A percentile compares a stretch with the other conserved stretches of the same genome.
Conservation (phyloP, 2,113 vertebrate genomes). For the Carassius auratus region DNA sequence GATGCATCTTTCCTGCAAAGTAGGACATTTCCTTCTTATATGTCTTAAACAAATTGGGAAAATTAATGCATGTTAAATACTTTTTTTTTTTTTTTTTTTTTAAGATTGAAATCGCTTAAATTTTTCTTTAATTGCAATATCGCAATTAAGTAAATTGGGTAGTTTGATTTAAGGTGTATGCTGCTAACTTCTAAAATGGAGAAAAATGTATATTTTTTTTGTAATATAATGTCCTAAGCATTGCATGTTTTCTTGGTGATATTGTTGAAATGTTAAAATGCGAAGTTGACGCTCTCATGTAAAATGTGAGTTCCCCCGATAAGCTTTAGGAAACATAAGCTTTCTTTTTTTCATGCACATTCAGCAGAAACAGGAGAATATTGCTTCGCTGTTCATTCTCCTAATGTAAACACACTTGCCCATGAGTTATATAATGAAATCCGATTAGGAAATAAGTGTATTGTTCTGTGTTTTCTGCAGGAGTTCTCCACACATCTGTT, state of each 20-base stretch:
- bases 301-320: not conserved
- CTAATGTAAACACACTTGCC: not conserved
- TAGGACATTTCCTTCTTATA: not conserved
- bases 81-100: too few species aligned
- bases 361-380: not conserved
- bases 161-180: not conserved
- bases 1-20: too few species aligned
- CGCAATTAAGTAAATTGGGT: not conserved
- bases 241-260: not conserved
- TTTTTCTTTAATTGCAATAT: too few species aligned
- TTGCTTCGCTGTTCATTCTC: not conserved
- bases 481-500: slow-evolving; percentile 98
- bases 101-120: too few species aligned
- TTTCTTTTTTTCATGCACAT: not conserved
- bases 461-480: slow-evolving; percentile 65
- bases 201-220: too few species aligned
- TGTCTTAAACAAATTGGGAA: not conserved
- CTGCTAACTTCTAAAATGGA: not conserved
- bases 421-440: not conserved
- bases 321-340: not conserved
- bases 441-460: not conserved
- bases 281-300: too few species aligned
- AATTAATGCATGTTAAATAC: not conserved
- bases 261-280: not conserved
- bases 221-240: not conserved